A percentile compares a stretch with the other conserved stretches of the same genome.
phyloP scores from a whole-genome alignment of 2,797 vertebrate genomes.

The Eupleurogrammus muticus region DNA sequence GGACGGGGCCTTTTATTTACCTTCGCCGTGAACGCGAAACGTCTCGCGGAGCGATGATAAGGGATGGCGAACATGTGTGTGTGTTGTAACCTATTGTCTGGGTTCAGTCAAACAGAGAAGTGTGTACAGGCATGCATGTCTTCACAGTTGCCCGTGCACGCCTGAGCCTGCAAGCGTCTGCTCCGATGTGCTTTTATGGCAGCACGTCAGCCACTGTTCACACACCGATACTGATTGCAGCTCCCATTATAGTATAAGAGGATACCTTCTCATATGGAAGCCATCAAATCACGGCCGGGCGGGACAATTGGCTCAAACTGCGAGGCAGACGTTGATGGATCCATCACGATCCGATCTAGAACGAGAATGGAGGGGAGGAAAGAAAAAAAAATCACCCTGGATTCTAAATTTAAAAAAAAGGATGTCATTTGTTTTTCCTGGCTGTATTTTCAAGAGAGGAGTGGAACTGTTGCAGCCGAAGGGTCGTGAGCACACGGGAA shows the following conservation, averaged over 20 bases:
- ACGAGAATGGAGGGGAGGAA: conserved; percentile 8
- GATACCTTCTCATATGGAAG: conserved; percentile 74
- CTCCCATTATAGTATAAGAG: conserved; percentile 64
- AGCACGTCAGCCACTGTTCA: conserved; percentile 64
- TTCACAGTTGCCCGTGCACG: conserved; percentile 11
- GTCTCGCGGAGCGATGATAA: too few species aligned
- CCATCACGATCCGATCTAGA: conserved; percentile 58
- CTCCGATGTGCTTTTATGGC: conserved; percentile 44
- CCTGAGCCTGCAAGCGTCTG: conserved; percentile 24
- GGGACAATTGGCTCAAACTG: conserved; percentile 68
- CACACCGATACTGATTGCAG: conserved; percentile 69
- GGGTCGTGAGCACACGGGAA: conserved; percentile 52
- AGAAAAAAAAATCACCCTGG: conserved; percentile 13
- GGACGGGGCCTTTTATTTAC: conserved; percentile 66
- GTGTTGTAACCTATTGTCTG: conserved; percentile 26
- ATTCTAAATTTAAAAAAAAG: conserved; percentile 56
- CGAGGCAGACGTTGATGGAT: conserved; percentile 64
- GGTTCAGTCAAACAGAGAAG: conserved; percentile 16
- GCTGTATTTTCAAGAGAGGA: conserved; percentile 43
- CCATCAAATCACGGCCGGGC: conserved; percentile 66
- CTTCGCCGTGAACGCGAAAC: conserved; percentile 53
- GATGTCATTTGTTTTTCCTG: conserved; percentile 76
- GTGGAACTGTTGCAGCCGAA: conserved; percentile 60
- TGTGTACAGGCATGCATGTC: not conserved
- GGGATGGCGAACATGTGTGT: too few species aligned